Conservation (phyloP, 2,797 vertebrate species). For the Ammospiza maritima region DNA sequence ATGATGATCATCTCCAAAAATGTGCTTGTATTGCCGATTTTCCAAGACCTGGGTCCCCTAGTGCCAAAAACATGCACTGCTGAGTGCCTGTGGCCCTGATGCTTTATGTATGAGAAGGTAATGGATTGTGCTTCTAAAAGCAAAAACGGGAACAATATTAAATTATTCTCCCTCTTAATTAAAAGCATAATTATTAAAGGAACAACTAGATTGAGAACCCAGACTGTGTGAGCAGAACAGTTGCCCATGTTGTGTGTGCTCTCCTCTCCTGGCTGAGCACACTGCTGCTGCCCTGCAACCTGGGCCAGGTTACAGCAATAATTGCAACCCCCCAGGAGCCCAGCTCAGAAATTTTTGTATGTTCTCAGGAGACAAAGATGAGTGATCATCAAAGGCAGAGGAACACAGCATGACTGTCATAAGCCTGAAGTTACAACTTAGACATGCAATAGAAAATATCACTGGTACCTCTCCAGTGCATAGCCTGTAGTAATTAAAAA, state of each 20-base stretch:
- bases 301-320: conserved; percentile 78
- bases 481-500: conserved; percentile 98
- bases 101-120: background rate
- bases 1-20: background rate
- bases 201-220: background rate
- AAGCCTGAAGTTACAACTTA: conserved; percentile 95
- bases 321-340: conserved; percentile 77
- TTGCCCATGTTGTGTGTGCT: background rate
- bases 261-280: conserved; percentile 28
- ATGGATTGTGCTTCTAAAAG: background rate
- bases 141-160: conserved; percentile 18
- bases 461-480: conserved; percentile 85
- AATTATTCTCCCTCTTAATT: conserved; percentile 47
- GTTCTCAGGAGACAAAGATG: conserved; percentile 87
- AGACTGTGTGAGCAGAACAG: background rate
- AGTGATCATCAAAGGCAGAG: conserved; percentile 96
- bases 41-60: background rate
- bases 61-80: background rate
- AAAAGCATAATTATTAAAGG: conserved; percentile 18
- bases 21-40: background rate
- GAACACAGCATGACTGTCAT: conserved; percentile 95
- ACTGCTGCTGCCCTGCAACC: conserved; percentile 56
- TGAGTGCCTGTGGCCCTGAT: background rate
- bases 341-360: conserved; percentile 78
- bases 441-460: conserved; percentile 84